Percentiles rank a stretch among this genome's conserved stretches.
phyloP scores from a whole-genome alignment of 2,113 vertebrate species.

The Cyprinus carpio region DNA sequence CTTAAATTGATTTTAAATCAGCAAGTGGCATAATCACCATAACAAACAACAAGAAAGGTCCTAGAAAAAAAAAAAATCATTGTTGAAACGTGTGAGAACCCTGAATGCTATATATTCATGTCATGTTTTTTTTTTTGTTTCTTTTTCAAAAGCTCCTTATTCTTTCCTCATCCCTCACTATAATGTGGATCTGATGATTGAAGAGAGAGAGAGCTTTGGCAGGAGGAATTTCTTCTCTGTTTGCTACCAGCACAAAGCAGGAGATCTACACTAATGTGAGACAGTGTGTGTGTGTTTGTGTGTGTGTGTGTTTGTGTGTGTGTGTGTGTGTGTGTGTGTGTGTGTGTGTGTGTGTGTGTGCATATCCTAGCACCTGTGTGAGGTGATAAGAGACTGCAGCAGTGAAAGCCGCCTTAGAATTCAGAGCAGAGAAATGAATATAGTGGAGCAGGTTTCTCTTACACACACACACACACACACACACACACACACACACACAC shows the following conservation, averaged over 20 bases:
- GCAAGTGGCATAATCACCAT: not conserved
- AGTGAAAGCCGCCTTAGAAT: conserved; percentile 62
- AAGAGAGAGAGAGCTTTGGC: conserved; percentile 14
- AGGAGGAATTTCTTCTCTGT: conserved; percentile 20
- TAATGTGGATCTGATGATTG: conserved; percentile 5
- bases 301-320: too few relatives aligned
- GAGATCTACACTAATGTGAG: conserved; percentile 18
- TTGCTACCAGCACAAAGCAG: conserved; percentile 28
- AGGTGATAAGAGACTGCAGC: conserved; percentile 66
- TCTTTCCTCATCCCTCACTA: not conserved
- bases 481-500: not conserved
- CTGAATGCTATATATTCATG: not conserved
- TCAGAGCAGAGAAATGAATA: conserved; percentile 40
- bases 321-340: too few relatives aligned
- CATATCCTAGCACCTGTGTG: conserved; percentile 65
- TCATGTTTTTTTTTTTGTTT: not conserved
- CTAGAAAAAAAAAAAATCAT: not conserved
- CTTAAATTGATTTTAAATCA: not conserved
- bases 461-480: conserved; percentile 10
- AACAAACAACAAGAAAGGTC: not conserved
- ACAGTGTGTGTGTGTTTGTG: not conserved
- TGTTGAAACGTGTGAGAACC: not conserved
- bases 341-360: conserved; percentile 2
- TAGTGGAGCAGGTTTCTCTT: not conserved
- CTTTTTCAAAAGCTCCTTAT: conserved; percentile 17